Conservation (phyloP, 2,888 invertebrate genomes). For the Terebella lapidaria region DNA sequence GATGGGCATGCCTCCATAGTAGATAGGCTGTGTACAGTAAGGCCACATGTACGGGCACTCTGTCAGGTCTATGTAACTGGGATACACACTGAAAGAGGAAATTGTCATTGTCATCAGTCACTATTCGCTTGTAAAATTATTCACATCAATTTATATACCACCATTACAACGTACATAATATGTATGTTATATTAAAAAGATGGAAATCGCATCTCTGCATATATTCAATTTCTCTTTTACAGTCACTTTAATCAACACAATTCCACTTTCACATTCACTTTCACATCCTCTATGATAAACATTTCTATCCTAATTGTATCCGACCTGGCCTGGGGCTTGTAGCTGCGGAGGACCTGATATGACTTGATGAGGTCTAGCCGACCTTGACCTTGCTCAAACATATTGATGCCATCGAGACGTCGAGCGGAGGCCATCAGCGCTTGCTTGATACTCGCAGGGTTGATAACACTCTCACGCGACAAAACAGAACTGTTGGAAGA, state of each 20-base stretch:
- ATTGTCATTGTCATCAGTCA: no score
- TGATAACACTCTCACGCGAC: constrained; percentile 54
- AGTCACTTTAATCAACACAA: no score
- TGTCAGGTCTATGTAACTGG: constrained; percentile 83
- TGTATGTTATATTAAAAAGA: no score
- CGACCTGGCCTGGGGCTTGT: constrained; percentile 63
- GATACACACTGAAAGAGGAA: constrained; percentile 50
- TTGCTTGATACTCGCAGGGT: constrained; percentile 93
- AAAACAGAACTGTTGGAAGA: constrained; percentile 53
- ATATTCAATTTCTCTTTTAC: no score
- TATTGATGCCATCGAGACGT: constrained; percentile 74
- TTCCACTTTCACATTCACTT: no score
- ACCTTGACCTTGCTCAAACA: constrained; percentile 97
- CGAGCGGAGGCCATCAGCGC: constrained; percentile 86
- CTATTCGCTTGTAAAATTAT: no score
- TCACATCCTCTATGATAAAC: no score
- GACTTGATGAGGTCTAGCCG: constrained; percentile 86
- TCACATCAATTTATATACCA: no score
- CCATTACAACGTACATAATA: no score
- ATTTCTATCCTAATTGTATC: not conserved
- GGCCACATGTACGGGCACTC: constrained; percentile 99
- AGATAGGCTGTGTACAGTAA: constrained; percentile 91
- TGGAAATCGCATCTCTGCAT: no score
- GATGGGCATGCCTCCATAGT: constrained; percentile 78
- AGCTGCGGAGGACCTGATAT: constrained; percentile 65